Base-by-base conservation (phyloP, 2,888 invertebrate genomes). In the Acleris sparsana region DNA sequence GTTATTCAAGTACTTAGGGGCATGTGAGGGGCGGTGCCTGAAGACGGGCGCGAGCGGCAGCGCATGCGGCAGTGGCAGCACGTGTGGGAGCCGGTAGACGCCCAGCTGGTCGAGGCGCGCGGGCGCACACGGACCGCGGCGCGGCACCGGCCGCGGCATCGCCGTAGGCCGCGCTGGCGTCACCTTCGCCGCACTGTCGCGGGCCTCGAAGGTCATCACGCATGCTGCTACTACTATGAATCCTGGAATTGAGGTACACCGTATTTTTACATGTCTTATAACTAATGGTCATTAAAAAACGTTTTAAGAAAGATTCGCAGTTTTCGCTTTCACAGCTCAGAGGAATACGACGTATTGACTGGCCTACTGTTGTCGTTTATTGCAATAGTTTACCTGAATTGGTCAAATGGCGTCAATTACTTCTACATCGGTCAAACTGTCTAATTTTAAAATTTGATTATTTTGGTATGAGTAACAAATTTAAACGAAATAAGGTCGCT, bases 161-260 rank as follows among this genome's bases (percentile, higher is more conserved):
- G 93, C 84, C 63, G 92, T 91, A 69, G 93, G 82, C 75, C 93
- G 94, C 43, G 97, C 97, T 1, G 97, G 97, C 17, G 97, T 97
- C 61, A 98, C 97, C 66, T 91, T 91, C 0, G 98, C 97, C 0
- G 99, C 97, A 69, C 97, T 97, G 87, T 99, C 99, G 3, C 99
- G 94, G 0, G 98, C 98, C 83, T 99, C 99, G 82, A 99, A 98
- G n/a, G 99, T 99, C 96, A 99, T 98, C 61, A 99, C 99, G 82
- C 99, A 99, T 0, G 99, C 98, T 39, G 99, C 98, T 22, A 99
- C 99, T 49, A 99, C 97, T 73, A 98, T 97, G 85, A 99, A 99
- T 48, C 97, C 97, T 97, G 75, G 17, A 71, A 70, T 53, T 20
- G 53, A 63, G 6, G 20, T 20, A 39, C 13, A 39, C 13, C 39